Evolutionary conservation across 2,888 invertebrate genomes (phyloP).

Genomic region (Agrochola macilenta): DNA sequence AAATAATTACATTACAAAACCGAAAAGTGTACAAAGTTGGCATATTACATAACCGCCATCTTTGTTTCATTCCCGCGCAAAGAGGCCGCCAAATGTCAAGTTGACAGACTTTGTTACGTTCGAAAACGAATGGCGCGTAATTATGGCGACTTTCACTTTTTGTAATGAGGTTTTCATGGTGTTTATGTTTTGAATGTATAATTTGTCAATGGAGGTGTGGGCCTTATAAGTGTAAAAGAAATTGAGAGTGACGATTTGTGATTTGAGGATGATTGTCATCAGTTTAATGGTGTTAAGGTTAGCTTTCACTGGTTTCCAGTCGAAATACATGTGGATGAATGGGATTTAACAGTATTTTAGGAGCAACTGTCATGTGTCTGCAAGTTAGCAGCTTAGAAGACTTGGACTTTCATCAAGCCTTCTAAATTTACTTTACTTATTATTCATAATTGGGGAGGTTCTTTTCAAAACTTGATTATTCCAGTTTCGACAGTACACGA

Average conservation of each 20-base stretch:
- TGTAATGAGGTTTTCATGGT: conserved; percentile 55
- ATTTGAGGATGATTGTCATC: neutral
- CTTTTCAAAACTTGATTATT: too few species aligned
- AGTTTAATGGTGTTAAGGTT: neutral
- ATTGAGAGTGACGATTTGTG: conserved; percentile 27
- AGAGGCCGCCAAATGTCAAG: conserved; percentile 17
- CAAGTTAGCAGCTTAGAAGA: too few species aligned
- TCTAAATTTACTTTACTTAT: too few species aligned
- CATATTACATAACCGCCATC: conserved; percentile 56
- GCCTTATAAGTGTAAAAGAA: conserved; percentile 17
- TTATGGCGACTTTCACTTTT: conserved; percentile 68
- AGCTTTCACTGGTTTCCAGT: conserved; percentile 7
- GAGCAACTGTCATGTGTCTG: too few species aligned
- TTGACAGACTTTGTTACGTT: conserved; percentile 62
- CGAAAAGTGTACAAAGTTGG: conserved; percentile 30
- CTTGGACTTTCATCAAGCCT: too few species aligned
- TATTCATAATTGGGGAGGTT: too few species aligned
- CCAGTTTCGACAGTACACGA: too few species aligned
- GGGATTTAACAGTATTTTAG: too few species aligned
- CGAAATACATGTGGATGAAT: too few species aligned
- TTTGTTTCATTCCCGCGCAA: conserved; percentile 33
- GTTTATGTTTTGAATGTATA: conserved; percentile 33
- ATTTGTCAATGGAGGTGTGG: conserved; percentile 19
- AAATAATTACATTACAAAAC: conserved; percentile 38
- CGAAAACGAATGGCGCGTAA: conserved; percentile 57